These are phyloP conservation scores for Stenodera caucasica DNA, from an alignment of 2,888 invertebrate species.

Conservation along the genomic window DNA sequence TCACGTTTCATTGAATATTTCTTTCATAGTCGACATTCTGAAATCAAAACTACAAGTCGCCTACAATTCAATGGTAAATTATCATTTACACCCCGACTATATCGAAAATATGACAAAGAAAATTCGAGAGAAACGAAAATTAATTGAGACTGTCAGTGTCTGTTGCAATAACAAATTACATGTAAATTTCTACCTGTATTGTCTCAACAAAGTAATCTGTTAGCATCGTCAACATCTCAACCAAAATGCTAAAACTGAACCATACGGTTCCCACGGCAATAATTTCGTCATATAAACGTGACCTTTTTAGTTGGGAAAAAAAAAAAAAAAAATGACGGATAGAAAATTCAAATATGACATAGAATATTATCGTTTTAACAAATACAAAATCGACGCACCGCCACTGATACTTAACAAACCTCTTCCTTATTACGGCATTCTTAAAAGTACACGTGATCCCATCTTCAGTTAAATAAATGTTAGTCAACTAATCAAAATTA, in stretches of 20 bases:
- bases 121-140: background rate
- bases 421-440: constrained; percentile 52
- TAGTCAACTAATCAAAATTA: constrained; percentile 48
- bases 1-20: constrained; percentile 30
- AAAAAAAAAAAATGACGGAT: background rate
- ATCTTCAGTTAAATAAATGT: constrained; percentile 40
- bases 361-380: constrained; percentile 7
- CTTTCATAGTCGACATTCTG: constrained; percentile 14
- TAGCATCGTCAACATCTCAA: constrained; percentile 4
- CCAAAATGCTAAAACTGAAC: constrained; percentile 26
- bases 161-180: background rate
- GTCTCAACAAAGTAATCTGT: background rate
- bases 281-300: constrained; percentile 41
- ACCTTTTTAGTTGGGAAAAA: constrained; percentile 30
- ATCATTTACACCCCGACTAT: background rate
- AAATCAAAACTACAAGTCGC: background rate
- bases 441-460: constrained; percentile 49
- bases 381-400: constrained; percentile 29
- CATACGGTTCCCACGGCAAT: constrained; percentile 38
- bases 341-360: constrained; percentile 11
- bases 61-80: too few relatives aligned
- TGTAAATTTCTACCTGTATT: background rate
- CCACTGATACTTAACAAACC: constrained; percentile 49
- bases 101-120: background rate
- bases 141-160: background rate